phyloP scores from a whole-genome alignment of 1,140 invertebrate species.

The Drosophila nannoptera region DNA sequence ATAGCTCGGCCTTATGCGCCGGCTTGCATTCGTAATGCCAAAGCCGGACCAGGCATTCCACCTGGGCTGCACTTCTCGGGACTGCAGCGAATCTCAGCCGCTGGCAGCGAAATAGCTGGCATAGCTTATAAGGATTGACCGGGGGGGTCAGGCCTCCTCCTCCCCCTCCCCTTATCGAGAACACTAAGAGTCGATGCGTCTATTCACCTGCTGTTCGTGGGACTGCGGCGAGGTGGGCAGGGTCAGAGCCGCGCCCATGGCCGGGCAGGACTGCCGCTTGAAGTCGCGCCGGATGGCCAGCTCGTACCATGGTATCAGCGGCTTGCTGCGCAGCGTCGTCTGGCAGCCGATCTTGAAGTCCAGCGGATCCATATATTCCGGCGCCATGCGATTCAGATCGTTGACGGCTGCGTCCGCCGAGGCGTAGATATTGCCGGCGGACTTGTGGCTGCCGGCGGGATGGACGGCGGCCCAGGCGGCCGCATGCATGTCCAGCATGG shows the following conservation, averaged over 20 bases:
- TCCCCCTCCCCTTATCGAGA: background rate
- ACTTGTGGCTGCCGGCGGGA: slow-evolving; percentile 55
- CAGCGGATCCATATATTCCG: slow-evolving; percentile 77
- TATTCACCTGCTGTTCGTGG: slow-evolving; percentile 65
- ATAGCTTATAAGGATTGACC: no score
- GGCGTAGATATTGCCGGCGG: slow-evolving; percentile 71
- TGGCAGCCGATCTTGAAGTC: slow-evolving; percentile 83
- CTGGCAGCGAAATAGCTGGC: no score
- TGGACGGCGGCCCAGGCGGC: slow-evolving; percentile 42
- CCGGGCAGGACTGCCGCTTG: slow-evolving; percentile 85
- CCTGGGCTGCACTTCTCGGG: background rate
- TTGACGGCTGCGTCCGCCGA: slow-evolving; percentile 68
- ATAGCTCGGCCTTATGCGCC: slow-evolving; percentile 60
- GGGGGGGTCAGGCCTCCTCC: no score
- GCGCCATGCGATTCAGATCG: slow-evolving; percentile 70
- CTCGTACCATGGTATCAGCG: slow-evolving; percentile 91
- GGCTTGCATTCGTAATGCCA: slow-evolving; percentile 66
- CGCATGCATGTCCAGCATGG: slow-evolving; percentile 66
- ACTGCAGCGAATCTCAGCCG: background rate
- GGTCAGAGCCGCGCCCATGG: slow-evolving; percentile 55
- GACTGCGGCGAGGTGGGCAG: slow-evolving; percentile 51
- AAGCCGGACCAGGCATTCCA: slow-evolving; percentile 61
- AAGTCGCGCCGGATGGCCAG: slow-evolving; percentile 85
- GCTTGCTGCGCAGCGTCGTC: slow-evolving; percentile 82
- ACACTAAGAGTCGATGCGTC: slow-evolving; percentile 8